Base-by-base conservation (phyloP, 2,888 invertebrate genomes). In the Synanthedon tipuliformis region DNA sequence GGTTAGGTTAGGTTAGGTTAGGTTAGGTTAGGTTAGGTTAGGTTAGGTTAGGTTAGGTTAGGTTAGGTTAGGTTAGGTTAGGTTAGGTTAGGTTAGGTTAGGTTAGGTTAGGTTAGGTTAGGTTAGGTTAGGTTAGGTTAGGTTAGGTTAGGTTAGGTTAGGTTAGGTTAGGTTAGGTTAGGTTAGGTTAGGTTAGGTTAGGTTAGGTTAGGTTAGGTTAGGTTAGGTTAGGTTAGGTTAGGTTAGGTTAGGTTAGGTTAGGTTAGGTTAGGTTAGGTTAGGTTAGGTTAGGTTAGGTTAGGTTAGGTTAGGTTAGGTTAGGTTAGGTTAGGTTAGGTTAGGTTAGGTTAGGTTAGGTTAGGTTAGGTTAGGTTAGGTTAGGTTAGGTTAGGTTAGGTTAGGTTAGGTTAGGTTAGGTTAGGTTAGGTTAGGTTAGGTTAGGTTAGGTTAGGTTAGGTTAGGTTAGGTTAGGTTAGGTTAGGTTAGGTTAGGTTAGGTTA, bases 11-110 rank as follows among this genome's bases (percentile, higher is more conserved):
- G 59, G 57, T 56, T 55, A 57, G 59, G 57, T 56, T 57, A 56
- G 56, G 59, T 56, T 56, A 56, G 57, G 59, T 57, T 57, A 57
- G 59, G 59, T 56, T 56, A 57, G 59, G 59, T 56, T 56, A 57
- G 57, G 56, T 56, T 56, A 56, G 59, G 59, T 56, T 57, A 59
- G 59, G 55, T 54, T 16, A 16, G 16, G 51, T 51, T 53, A 53
- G 53, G 53, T 53, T 53, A 53, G 53, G 53, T 53, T 53, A 53
- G 53, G 53, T 53, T 53, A 49, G 49, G 49, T 49, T 49, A 49
- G 41, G 49, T 49, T 49, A 53, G 53, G 53, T 53, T 53, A 53
- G 53, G 53, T 53, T 53, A 53, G 53, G 53, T 51, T 53, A 53
- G 53, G 53, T 53, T 53, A 53, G 53, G 53, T 53, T 53, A 53